A percentile compares a stretch with the other conserved stretches of the same genome.
These are phyloP conservation scores for Dynastes maya DNA, from an alignment of 2,888 invertebrate species.

Conservation along the genomic window DNA sequence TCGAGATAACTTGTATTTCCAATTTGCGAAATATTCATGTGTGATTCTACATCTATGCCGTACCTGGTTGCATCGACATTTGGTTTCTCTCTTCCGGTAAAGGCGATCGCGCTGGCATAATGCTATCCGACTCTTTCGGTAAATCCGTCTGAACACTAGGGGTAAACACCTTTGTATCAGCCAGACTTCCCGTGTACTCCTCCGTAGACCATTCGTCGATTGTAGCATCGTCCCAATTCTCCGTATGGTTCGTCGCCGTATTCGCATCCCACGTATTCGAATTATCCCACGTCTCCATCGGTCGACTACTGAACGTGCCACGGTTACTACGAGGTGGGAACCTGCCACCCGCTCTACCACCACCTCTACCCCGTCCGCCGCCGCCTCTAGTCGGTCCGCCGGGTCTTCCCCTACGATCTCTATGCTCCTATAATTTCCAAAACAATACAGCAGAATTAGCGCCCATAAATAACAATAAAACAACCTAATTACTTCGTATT, in stretches of 20 bases:
- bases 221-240: constrained; percentile 81
- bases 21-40: not conserved
- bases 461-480: too few species aligned
- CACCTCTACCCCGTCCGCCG: constrained; percentile 72
- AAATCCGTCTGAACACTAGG: constrained; percentile 74
- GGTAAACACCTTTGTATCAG: constrained; percentile 94
- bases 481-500: too few species aligned
- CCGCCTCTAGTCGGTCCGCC: constrained; percentile 68
- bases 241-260: constrained; percentile 63
- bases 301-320: constrained; percentile 65
- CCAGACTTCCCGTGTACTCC: constrained; percentile 94
- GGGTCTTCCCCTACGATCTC: constrained; percentile 73
- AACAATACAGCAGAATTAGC: not conserved
- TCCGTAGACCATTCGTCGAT: constrained; percentile 80
- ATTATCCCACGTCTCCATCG: constrained; percentile 77
- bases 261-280: constrained; percentile 66
- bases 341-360: constrained; percentile 66
- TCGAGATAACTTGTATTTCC: too few species aligned
- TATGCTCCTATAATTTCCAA: constrained; percentile 53
- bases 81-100: constrained; percentile 45
- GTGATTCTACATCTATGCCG: not conserved
- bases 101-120: constrained; percentile 33
- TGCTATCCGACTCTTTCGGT: constrained; percentile 49
- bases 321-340: constrained; percentile 50
- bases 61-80: constrained; percentile 47